phyloP scores from a whole-genome alignment of 2,113 vertebrate species.

The Polyodon spathula region DNA sequence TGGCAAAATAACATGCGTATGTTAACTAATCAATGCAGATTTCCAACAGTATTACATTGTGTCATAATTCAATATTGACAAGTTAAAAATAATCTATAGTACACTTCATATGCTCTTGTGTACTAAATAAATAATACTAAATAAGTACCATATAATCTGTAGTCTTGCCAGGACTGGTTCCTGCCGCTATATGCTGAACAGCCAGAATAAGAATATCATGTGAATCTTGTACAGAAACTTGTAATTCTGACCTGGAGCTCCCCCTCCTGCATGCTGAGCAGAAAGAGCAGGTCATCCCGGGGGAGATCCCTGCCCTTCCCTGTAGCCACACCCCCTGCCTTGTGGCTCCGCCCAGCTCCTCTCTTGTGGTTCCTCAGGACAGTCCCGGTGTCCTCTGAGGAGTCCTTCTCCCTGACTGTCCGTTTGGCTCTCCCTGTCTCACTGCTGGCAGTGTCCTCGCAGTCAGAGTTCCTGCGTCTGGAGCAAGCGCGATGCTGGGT shows the following conservation, averaged over 20 bases:
- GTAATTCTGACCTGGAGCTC: constrained; percentile 78
- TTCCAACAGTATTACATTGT: too few species aligned
- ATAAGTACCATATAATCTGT: too few species aligned
- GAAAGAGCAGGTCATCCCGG: constrained; percentile 83
- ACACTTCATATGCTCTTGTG: too few species aligned
- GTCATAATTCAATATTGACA: too few species aligned
- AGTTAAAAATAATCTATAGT: too few species aligned
- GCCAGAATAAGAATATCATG: not conserved
- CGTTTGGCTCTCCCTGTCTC: constrained; percentile 37
- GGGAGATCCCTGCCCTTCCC: constrained; percentile 78
- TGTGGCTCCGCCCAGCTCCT: constrained; percentile 43
- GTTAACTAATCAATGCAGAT: too few species aligned
- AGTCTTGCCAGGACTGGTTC: not conserved
- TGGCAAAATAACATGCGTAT: too few species aligned
- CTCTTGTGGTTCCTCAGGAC: constrained; percentile 51
- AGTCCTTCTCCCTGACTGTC: constrained; percentile 39
- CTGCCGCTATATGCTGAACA: too few species aligned
- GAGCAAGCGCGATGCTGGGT: constrained; percentile 37
- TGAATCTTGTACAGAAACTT: not conserved
- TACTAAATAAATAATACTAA: too few species aligned
- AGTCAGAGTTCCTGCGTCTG: constrained; percentile 34
- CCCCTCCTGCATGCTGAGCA: constrained; percentile 90
- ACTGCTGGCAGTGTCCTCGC: constrained; percentile 39
- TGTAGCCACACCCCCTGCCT: constrained; percentile 32
- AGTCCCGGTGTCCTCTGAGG: constrained; percentile 44